Base-by-base conservation (phyloP, 2,888 invertebrate genomes). In the Brachynemurus nebulosus region DNA sequence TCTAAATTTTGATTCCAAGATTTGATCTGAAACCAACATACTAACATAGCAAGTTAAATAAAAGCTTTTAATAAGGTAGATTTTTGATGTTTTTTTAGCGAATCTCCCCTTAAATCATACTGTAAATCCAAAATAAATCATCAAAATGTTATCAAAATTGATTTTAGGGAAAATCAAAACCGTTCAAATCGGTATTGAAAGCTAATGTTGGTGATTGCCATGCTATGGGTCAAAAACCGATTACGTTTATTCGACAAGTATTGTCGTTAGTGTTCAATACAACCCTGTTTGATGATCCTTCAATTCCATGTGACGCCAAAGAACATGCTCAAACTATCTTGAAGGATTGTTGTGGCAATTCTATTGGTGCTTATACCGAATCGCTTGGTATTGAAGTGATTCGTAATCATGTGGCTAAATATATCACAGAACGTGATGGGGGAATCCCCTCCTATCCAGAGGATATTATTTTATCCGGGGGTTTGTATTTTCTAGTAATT, bases 191-290 rank as follows among this genome's bases (percentile, higher is more conserved):
- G 64, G 95, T 98, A 41, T 89, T 97, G 59, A 83, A 85, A 58
- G 95, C 96, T 1, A 98, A 98, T 66, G 93, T 99, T 58, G 98
- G 98, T 27, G 98, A 98, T 68, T 92, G 95, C 45, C 98, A 98
- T 71, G 97, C 98, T 1, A 93, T 91, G 85, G 93, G 93, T 21
- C 96, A 98, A 63, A 65, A 70, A 41, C 97, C 97, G 12, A 80
- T 98, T 53, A 96, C 95, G 1, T 97, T 90, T 63, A 76, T 98
- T 51, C 74, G 97, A 58, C 93, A 97, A 77, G 92, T 96, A 20
- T 58, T 96, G 54, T 80, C 91, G 0, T 66, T 91, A 46, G 78
- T 86, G 21, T 64, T 80, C 3, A 74, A 79, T 49, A 93, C 93
- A 0, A 66, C 64, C 2, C 65, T 95, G 30, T 66, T 95, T 44